Percentiles rank a stretch among this genome's conserved stretches.
Evolutionary conservation across 2,888 invertebrate genomes (phyloP).

Genomic region (Drosophila algonquin): DNA sequence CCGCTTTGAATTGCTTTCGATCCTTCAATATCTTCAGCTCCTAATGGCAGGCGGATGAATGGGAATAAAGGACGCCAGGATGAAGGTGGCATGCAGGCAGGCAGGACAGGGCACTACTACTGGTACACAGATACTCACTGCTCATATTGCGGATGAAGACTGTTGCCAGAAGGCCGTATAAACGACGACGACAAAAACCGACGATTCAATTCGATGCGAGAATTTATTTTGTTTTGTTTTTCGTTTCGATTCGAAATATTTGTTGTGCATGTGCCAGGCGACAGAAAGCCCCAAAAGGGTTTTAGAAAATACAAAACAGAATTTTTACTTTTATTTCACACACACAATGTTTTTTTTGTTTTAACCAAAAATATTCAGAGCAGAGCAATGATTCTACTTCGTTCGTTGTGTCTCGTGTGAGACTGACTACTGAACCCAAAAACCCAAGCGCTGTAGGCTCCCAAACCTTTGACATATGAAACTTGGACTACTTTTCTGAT

Average conservation of each 20-base stretch:
- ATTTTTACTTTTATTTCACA: conserved; percentile 8
- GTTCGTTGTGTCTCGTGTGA: conserved; percentile 4
- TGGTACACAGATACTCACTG: conserved; percentile 46
- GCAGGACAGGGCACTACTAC: conserved; percentile 2
- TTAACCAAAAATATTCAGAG: background rate
- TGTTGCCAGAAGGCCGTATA: conserved; percentile 18
- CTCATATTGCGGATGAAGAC: conserved; percentile 74
- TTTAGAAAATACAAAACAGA: conserved; percentile 8
- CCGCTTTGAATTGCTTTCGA: conserved; percentile 7
- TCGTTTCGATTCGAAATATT: conserved; percentile 1
- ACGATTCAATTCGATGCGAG: conserved; percentile 15
- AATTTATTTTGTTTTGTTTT: background rate
- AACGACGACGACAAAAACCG: conserved; percentile 3
- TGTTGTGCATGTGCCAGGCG: conserved; percentile 10
- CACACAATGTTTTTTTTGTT: background rate
- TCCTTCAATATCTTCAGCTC: conserved; percentile 6
- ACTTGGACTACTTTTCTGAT: conserved; percentile 26
- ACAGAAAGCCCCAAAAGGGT: conserved; percentile 53
- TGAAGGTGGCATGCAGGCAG: background rate
- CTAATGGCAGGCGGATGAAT: conserved; percentile 11
- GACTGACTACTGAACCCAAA: conserved; percentile 30
- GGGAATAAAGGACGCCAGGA: conserved; percentile 2
- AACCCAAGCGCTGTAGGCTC: background rate
- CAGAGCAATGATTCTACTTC: background rate
- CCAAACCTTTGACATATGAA: conserved; percentile 10